Base-by-base conservation (phyloP, 2,113 vertebrate species). In the Tetrax tetrax region DNA sequence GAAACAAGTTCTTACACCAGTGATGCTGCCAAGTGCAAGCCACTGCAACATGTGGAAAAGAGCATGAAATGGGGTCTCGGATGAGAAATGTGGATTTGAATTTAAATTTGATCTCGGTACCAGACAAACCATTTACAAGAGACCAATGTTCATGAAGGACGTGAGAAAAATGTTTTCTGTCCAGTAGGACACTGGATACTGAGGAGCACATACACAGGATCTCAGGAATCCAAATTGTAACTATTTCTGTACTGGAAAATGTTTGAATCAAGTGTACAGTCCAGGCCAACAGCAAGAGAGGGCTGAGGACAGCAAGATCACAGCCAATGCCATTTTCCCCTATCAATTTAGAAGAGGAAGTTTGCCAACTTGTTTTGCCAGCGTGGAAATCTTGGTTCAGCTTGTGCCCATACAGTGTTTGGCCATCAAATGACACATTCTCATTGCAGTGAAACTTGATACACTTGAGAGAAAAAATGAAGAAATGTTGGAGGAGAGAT, bases 101-200 rank as follows among this genome's bases (percentile, higher is more conserved):
- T 27, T 70, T 57, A 31, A 51, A 64, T 69, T 61, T 5, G 0
- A 77, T 48, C 83, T 76, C 45, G 35, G n/a, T 35, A 87, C 6
- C 70, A 72, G 7, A 54, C 10, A 60, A 90, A 38, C 9, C 11
- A 90, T 38, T 74, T 80, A 23, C 15, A 72, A 83, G 22, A 28
- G 20, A 74, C 29, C 2, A 61, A 81, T 25, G 23, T 35, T 70
- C 19, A 60, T 41, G 21, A 53, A 83, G 9, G 7, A 68, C 14
- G 7, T 7, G 4, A 43, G 90, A 72, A 83, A 47, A 41, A 7
- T 3, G 7, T 47, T 71, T 92, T 45, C 28, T 48, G 51, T 5
- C 28, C 1, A 1, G 9, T 16, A 83, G 38, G 37, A n/a, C 37
- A 84, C 0, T 1, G n/a, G 15, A 70, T 69, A 24, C 28, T 61